Conservation (phyloP, 2,888 invertebrate genomes). For the Nephrotoma flavescens region DNA sequence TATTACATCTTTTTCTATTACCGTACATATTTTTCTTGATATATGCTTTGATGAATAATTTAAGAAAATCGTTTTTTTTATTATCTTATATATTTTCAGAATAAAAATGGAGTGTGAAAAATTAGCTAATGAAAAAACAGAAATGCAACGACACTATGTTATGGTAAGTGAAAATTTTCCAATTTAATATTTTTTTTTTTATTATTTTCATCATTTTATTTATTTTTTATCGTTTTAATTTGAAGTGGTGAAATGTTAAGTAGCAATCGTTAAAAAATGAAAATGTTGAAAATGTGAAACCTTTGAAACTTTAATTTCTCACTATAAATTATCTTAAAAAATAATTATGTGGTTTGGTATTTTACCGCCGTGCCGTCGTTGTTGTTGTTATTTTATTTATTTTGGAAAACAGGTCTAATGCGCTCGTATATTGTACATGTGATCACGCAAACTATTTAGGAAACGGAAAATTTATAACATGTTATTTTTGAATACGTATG, state of each 20-base stretch:
- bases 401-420: background rate
- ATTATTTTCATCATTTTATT: background rate
- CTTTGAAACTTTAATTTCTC: background rate
- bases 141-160: conserved; percentile 97
- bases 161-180: conserved; percentile 57
- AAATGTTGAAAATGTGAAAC: background rate
- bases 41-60: background rate
- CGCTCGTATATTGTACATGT: background rate
- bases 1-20: no score
- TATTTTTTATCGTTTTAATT: background rate
- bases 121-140: conserved; percentile 91
- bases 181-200: background rate
- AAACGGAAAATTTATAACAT: background rate
- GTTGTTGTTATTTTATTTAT: background rate
- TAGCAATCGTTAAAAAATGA: background rate
- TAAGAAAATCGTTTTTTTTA: conserved; percentile 6
- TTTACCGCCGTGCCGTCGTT: background rate
- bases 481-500: background rate
- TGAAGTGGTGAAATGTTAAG: background rate
- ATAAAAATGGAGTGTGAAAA: conserved; percentile 97
- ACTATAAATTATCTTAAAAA: background rate
- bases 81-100: conserved; percentile 42
- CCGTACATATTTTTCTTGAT: background rate
- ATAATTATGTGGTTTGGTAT: background rate
- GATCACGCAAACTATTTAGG: background rate